Evolutionary conservation across 2,888 invertebrate genomes (phyloP), one percentile per base, ranked within the genome.

Genomic region (Spicauda simplicius): DNA sequence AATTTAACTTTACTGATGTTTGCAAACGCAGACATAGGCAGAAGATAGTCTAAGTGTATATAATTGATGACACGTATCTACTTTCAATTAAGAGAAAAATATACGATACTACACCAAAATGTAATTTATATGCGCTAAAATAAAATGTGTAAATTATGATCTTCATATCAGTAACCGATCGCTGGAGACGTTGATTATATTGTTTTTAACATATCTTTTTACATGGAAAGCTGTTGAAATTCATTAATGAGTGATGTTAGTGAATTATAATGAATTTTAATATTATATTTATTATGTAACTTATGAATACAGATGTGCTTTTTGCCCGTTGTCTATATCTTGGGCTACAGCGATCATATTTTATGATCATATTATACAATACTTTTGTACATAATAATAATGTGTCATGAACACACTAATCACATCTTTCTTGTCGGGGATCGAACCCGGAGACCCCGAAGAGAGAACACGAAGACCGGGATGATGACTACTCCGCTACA

Each of bases 281-380:
- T 45, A 64, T 64, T 50, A 50, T 64, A 64, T 64, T 57, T 57
- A 64, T 64, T 50, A 19, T 30, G 50, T 19, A 64, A 33, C 33
- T 60, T 52, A 56, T 64, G 50, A 64, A 64, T 64, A 57, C 11
- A 57, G 50, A 57, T 50, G 50, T 14, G 41, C 8, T 33, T 10
- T 10, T 8, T 33, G 33, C 33, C 1, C 1, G 8, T 6, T 33
- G 8, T 4, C 33, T 33, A 33, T 33, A 10, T 33, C 10, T 33
- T 6, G 33, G 33, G 1, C 1, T 1, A 10, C 8, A 33, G 6
- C 33, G 33, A 33, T 33, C 8, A 10, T 1, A 33, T 10, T 33
- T 33, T 33, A 33, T 10, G 6, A 33, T 5, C 5, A 25, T 25
- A 25, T 2, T 4, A 5, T 25, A 25, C 25, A 25, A 25, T n/a